phyloP scores from a whole-genome alignment of 1,140 invertebrate species.

The Triops cancriformis region DNA sequence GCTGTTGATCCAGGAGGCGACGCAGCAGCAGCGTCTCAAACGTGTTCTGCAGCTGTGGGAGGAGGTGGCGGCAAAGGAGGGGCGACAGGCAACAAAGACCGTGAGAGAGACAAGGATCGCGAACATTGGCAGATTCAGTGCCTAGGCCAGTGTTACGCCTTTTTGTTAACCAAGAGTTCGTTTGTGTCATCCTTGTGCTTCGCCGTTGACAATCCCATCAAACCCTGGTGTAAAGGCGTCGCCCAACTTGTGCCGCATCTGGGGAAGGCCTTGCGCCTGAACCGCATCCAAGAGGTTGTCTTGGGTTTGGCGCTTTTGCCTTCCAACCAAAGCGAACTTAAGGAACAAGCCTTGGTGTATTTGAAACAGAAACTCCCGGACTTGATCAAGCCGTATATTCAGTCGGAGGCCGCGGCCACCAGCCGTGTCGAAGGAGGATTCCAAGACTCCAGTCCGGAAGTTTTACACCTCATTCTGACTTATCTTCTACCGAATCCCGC shows the following conservation, averaged over 20 bases:
- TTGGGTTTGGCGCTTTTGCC: constrained; percentile 73
- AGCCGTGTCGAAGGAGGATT: constrained; percentile 58
- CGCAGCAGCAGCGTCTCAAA: neutral
- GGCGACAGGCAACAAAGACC: constrained; percentile 38
- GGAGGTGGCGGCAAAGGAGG: constrained; percentile 39
- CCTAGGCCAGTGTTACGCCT: constrained; percentile 59
- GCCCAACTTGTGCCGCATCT: constrained; percentile 69
- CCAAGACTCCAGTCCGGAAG: constrained; percentile 77
- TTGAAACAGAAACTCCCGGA: constrained; percentile 72
- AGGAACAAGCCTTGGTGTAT: constrained; percentile 60
- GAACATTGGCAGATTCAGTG: constrained; percentile 59
- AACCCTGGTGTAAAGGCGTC: constrained; percentile 57
- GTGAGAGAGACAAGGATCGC: constrained; percentile 35
- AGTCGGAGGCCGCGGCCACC: constrained; percentile 44
- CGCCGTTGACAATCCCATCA: constrained; percentile 61
- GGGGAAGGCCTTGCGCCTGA: constrained; percentile 71
- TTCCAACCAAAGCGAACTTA: constrained; percentile 65
- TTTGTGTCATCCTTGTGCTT: constrained; percentile 66
- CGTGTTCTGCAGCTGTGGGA: constrained; percentile 13
- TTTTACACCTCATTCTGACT: constrained; percentile 71
- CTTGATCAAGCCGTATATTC: constrained; percentile 71
- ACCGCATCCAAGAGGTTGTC: constrained; percentile 77
- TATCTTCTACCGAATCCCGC: constrained; percentile 47
- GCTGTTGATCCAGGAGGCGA: constrained; percentile 44
- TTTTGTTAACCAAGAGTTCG: constrained; percentile 58